A percentile compares a stretch with the other conserved stretches of the same genome.
phyloP scores from a whole-genome alignment of 1,140 invertebrate species.

The fruit fly (Drosophila melanogaster) region DNA sequence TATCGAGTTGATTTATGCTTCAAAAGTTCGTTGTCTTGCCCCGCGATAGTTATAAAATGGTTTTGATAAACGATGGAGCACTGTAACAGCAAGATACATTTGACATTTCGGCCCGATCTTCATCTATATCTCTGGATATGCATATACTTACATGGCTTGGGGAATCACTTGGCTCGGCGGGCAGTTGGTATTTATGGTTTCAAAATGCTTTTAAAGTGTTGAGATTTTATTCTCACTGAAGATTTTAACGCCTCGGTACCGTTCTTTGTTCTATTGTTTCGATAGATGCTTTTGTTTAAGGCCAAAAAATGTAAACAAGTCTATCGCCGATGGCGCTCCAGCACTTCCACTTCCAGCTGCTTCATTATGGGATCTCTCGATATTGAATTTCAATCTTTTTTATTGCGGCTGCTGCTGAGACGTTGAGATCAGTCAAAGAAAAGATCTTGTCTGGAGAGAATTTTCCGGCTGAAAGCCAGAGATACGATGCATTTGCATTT shows the following conservation, averaged over 20 bases:
- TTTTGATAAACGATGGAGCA: constrained; percentile 59
- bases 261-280: constrained; percentile 39
- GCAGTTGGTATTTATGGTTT: constrained; percentile 63
- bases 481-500: constrained; percentile 47
- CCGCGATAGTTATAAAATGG: constrained; percentile 44
- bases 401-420: constrained; percentile 48
- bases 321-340: constrained; percentile 40
- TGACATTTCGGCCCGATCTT: constrained; percentile 52
- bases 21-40: constrained; percentile 42
- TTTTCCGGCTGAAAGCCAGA: constrained; percentile 19
- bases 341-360: constrained; percentile 25
- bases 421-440: constrained; percentile 14
- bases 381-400: constrained; percentile 66
- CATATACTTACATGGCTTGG: background rate
- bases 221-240: constrained; percentile 67
- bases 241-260: constrained; percentile 55
- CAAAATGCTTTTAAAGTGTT: constrained; percentile 69
- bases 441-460: constrained; percentile 6
- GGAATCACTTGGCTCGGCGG: constrained; percentile 27
- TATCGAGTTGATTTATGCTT: constrained; percentile 48
- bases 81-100: constrained; percentile 63
- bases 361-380: constrained; percentile 18
- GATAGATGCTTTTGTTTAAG: constrained; percentile 28
- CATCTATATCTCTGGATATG: constrained; percentile 12
- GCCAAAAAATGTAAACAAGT: constrained; percentile 70